These are phyloP conservation scores for Umimayanthus kanabou DNA, from an alignment of 92 coral and sea anemone species.

Conservation along the genomic window DNA sequence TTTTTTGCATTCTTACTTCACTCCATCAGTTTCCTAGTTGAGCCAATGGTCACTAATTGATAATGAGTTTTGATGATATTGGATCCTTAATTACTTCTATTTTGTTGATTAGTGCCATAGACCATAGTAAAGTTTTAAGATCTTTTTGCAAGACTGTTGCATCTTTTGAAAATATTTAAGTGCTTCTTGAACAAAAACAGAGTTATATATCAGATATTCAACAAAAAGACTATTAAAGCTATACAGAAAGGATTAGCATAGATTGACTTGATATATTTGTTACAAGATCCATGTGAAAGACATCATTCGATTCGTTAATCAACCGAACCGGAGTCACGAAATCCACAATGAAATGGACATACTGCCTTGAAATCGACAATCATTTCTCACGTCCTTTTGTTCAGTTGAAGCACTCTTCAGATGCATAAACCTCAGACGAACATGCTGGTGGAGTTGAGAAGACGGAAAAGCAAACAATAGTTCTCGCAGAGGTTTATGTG, in stretches of 20 bases:
- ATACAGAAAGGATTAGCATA: neutral
- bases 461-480: slow-evolving; percentile 30
- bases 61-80: neutral
- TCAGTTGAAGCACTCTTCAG: neutral
- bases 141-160: neutral
- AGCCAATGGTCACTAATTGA: neutral
- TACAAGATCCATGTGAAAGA: slow-evolving; percentile 22
- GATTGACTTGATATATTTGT: slow-evolving; percentile 25
- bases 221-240: slow-evolving; percentile 14
- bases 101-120: neutral
- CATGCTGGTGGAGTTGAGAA: slow-evolving; percentile 6
- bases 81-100: neutral
- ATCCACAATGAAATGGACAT: slow-evolving; percentile 15
- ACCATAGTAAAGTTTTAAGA: neutral
- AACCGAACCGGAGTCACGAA: slow-evolving; percentile 24
- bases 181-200: slow-evolving; percentile 2
- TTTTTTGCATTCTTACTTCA: neutral
- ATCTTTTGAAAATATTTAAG: slow-evolving; percentile 1
- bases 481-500: slow-evolving; percentile 23
- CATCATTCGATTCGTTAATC: slow-evolving; percentile 5
- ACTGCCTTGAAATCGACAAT: slow-evolving; percentile 7
- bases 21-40: neutral
- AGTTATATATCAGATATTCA: slow-evolving; percentile 14
- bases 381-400: slow-evolving; percentile 6
- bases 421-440: neutral